Base-by-base conservation (phyloP, 2,888 invertebrate genomes). In the Oasisia sp. region DNA sequence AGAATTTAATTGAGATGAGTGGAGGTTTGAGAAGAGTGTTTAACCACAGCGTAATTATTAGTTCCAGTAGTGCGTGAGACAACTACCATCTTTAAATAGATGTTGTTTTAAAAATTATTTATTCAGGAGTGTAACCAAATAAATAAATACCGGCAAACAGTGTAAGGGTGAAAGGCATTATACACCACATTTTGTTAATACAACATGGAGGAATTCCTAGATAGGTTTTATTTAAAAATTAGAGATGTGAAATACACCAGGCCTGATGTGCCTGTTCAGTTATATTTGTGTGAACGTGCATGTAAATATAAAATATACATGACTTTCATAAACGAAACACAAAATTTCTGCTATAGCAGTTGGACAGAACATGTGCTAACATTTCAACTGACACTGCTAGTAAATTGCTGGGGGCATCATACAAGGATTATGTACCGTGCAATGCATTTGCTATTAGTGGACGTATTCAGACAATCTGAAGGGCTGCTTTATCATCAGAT, bases 391-490 rank as follows among this genome's bases (percentile, higher is more conserved):
- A 27, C 74, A 74, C 74, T 74, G 74, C 19, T 74, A n/a, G 27
- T 74, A 74, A 74, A 74, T 74, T n/a, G n/a, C 74, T 74, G 27
- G 19, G n/a, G 74, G 27, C 74, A 74, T 19, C 74, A 74, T 27
- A 74, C 74, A 74, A 74, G 74, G 27, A 74, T 27, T 7, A 74
- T 74, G 74, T 27, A 74, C 74, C 7, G n/a, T 19, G n/a, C 74
- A 19, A 74, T 74, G 74, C 74, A 74, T 74, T 74, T 74, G 27
- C 74, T 74, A 74, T 74, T 74, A 74, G 74, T 74, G n/a, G 74
- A 74, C 7, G 74, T 74, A 74, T 74, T 74, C 74, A 74, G 74
- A 74, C 74, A 74, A 74, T 27, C 74, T 74, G 74, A 74, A 74
- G 14, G 74, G 27, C 74, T n/a, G 50, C 74, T 74, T 74, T 74